Conservation (phyloP, 2,113 vertebrate genomes). For the Silurus asotus region DNA sequence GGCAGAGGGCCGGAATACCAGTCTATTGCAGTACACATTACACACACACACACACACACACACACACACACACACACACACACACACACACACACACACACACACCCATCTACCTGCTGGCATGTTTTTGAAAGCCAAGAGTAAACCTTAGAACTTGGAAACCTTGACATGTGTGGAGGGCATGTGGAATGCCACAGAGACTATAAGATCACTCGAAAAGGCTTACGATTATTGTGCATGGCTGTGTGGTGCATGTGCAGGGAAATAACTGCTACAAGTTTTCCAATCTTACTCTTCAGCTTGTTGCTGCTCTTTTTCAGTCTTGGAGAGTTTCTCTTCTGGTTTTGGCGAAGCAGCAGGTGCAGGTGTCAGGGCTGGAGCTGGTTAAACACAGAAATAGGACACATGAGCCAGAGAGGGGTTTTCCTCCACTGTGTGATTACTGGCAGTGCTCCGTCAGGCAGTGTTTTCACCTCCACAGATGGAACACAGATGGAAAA, state of each 20-base stretch:
- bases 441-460: background rate
- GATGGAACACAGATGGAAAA: background rate
- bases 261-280: background rate
- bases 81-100: background rate
- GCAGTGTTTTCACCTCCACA: background rate
- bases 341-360: conserved; percentile 33
- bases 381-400: conserved; percentile 20
- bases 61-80: background rate
- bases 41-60: background rate
- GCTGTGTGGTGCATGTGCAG: background rate
- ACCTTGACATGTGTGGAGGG: too few species aligned
- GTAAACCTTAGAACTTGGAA: background rate
- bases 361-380: conserved; percentile 1
- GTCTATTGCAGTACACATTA: background rate
- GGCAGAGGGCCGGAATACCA: background rate
- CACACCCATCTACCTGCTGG: background rate
- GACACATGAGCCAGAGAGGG: background rate
- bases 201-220: background rate
- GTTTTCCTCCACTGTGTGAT: background rate
- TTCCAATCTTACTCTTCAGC: conserved; percentile 42
- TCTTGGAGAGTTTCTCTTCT: conserved; percentile 20
- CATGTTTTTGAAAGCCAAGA: background rate
- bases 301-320: background rate
- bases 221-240: background rate
- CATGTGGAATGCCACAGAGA: background rate